Percentiles rank a stretch among this genome's conserved stretches.
Evolutionary conservation across 2,113 vertebrate genomes (phyloP).

Genomic region (Probosciger aterrimus): DNA sequence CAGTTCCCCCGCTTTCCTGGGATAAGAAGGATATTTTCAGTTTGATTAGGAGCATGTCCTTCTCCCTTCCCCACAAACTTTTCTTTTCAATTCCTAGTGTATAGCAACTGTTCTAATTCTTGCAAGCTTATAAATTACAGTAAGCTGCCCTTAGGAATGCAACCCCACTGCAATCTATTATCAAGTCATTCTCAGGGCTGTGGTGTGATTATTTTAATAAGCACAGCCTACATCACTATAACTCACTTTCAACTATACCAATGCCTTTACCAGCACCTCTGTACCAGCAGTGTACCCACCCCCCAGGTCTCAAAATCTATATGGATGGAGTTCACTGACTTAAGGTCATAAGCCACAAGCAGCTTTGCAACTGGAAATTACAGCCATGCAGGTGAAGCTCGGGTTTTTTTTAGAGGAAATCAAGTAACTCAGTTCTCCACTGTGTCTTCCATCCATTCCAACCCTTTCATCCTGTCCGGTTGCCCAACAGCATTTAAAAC

Average conservation of each 20-base stretch:
- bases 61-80: not conserved
- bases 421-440: fast-evolving
- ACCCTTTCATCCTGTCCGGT: fast-evolving
- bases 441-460: not conserved
- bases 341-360: not conserved
- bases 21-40: not conserved
- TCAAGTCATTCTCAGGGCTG: not conserved
- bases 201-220: not conserved
- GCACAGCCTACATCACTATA: not conserved
- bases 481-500: not conserved
- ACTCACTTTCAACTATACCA: not conserved
- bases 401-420: not conserved
- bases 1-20: not conserved
- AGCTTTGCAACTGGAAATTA: not conserved
- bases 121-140: not conserved
- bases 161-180: not conserved
- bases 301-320: fast-evolving
- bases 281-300: fast-evolving
- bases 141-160: not conserved
- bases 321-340: not conserved
- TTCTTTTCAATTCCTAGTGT: not conserved
- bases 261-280: not conserved
- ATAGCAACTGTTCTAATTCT: not conserved
- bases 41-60: not conserved
- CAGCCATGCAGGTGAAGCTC: fast-evolving